These are phyloP conservation scores for Mamestra configurata DNA, from an alignment of 1,140 invertebrate species.

Conservation along the genomic window DNA sequence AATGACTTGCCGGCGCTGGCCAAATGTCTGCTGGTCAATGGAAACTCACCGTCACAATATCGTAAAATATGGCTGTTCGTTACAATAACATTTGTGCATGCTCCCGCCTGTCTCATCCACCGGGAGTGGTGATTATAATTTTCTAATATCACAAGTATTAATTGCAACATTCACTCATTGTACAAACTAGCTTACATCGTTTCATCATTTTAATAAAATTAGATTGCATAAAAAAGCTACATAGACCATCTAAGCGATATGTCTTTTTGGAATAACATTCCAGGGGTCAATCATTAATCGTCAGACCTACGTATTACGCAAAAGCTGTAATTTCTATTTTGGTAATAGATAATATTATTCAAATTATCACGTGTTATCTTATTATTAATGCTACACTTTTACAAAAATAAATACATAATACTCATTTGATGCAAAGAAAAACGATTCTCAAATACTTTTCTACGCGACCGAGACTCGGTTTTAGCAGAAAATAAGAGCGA, in stretches of 20 bases:
- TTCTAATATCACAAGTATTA: slow-evolving; percentile 84
- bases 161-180: slow-evolving; percentile 70
- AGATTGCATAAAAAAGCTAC: slow-evolving; percentile 72
- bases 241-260: slow-evolving; percentile 77
- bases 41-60: slow-evolving; percentile 69
- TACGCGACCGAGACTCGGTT: slow-evolving; percentile 33
- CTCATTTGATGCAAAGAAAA: slow-evolving; percentile 59
- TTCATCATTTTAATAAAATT: slow-evolving; percentile 51
- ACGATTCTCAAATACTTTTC: slow-evolving; percentile 47
- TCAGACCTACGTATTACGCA: slow-evolving; percentile 50
- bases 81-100: slow-evolving; percentile 82
- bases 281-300: slow-evolving; percentile 43
- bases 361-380: slow-evolving; percentile 52
- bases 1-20: slow-evolving; percentile 22
- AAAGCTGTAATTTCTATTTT: slow-evolving; percentile 69
- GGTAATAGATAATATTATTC: slow-evolving; percentile 47
- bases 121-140: slow-evolving; percentile 63
- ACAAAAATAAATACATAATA: slow-evolving; percentile 66
- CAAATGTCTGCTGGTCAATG: slow-evolving; percentile 7
- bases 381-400: slow-evolving; percentile 47
- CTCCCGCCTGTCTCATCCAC: slow-evolving; percentile 55
- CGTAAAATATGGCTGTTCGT: slow-evolving; percentile 85
- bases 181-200: slow-evolving; percentile 57
- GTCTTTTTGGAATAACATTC: slow-evolving; percentile 62
- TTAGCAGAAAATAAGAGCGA: slow-evolving; percentile 49